These are phyloP conservation scores for Adrianichthys oophorus DNA, from an alignment of 2,797 vertebrate species.

Conservation along the genomic window DNA sequence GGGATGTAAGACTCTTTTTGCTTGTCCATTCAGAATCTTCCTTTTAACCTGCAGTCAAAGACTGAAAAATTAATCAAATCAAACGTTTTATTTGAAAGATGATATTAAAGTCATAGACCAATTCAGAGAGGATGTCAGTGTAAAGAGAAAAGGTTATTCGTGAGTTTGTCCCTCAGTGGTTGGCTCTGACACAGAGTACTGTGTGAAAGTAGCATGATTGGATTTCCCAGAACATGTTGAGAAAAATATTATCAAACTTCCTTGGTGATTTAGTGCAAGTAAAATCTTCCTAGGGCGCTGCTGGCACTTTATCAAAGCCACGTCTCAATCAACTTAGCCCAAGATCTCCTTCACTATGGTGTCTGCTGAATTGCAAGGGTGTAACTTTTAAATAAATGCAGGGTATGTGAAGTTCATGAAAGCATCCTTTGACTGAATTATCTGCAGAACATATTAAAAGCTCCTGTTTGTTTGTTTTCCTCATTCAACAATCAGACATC, in stretches of 20 bases:
- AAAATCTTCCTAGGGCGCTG: conserved; percentile 50
- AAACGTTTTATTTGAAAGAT: conserved; percentile 39
- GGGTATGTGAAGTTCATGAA: conserved; percentile 10
- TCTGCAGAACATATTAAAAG: conserved; percentile 36
- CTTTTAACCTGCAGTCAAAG: conserved; percentile 56
- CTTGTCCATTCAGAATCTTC: conserved; percentile 46
- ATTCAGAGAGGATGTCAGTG: conserved; percentile 23
- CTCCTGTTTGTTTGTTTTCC: conserved; percentile 68
- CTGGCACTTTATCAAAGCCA: conserved; percentile 64
- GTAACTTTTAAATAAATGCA: conserved; percentile 1
- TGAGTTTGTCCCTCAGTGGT: conserved; percentile 37
- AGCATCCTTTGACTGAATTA: conserved; percentile 36
- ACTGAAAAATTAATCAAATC: conserved; percentile 61
- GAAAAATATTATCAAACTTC: conserved; percentile 57
- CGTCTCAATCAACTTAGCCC: conserved; percentile 56
- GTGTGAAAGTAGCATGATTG: conserved; percentile 57
- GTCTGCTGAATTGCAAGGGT: conserved; percentile 13
- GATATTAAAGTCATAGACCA: background rate
- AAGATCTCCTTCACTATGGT: conserved; percentile 17
- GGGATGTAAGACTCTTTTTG: conserved; percentile 63
- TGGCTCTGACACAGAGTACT: conserved; percentile 40
- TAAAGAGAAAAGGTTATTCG: conserved; percentile 41
- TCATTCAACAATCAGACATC: conserved; percentile 46
- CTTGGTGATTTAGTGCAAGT: conserved; percentile 50
- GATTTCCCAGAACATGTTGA: conserved; percentile 62